Evolutionary conservation across 2,888 invertebrate species (phyloP).

Genomic region (Acronicta leporina): DNA sequence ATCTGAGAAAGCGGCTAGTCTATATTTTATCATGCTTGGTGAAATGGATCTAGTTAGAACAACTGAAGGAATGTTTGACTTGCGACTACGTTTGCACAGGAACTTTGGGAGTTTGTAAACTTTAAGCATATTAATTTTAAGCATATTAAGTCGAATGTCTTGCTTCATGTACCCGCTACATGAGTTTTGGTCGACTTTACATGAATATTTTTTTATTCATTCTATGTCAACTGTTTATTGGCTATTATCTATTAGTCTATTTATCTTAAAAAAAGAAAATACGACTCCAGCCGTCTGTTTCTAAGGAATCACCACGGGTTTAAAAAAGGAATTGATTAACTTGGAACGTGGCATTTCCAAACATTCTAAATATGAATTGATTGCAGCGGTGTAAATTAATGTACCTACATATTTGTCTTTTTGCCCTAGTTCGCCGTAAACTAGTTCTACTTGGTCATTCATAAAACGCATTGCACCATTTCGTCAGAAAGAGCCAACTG

Average conservation of each 20-base stretch:
- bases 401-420: too few relatives aligned
- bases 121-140: too few relatives aligned
- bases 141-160: slow-evolving; percentile 27
- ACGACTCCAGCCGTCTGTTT: too few relatives aligned
- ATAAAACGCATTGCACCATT: not conserved
- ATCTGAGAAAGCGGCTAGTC: not conserved
- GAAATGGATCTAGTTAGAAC: slow-evolving; percentile 16
- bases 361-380: too few relatives aligned
- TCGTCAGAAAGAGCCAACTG: not conserved
- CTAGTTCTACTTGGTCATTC: not conserved
- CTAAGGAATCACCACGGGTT: too few relatives aligned
- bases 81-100: slow-evolving; percentile 21
- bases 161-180: not conserved
- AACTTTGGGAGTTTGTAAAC: slow-evolving; percentile 23
- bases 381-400: too few relatives aligned
- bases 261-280: not conserved
- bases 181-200: not conserved
- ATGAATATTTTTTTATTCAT: too few relatives aligned
- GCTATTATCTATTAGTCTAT: not conserved
- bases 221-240: not conserved
- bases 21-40: slow-evolving; percentile 12
- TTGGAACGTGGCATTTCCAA: too few relatives aligned
- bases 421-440: not conserved
- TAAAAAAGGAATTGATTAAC: too few relatives aligned
- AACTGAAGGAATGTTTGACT: slow-evolving; percentile 27